A percentile compares a stretch with the other conserved stretches of the same genome.
These are phyloP conservation scores for Drosophila rubida DNA, from an alignment of 2,888 invertebrate species.

Conservation along the genomic window DNA sequence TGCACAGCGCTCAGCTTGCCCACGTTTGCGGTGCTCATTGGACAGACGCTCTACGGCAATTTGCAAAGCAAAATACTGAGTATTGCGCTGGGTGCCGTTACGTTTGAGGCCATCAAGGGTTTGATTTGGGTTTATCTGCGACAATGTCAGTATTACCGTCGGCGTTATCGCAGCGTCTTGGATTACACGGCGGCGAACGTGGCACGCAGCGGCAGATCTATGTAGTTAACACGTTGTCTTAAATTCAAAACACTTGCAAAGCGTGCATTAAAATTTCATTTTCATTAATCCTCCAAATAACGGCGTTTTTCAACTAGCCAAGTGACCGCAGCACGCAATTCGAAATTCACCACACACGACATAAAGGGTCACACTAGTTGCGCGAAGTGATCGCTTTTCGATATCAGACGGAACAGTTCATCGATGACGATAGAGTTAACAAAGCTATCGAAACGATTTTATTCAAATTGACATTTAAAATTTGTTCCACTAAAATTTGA, in stretches of 20 bases:
- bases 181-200: slow-evolving; percentile 35
- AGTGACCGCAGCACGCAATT: not conserved
- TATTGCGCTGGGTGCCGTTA: slow-evolving; percentile 58
- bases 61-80: slow-evolving; percentile 27
- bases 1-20: slow-evolving; percentile 58
- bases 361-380: not conserved
- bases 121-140: slow-evolving; percentile 50
- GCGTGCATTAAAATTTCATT: not conserved
- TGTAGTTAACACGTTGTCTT: not conserved
- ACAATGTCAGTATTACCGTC: slow-evolving; percentile 44
- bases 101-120: slow-evolving; percentile 57
- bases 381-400: not conserved
- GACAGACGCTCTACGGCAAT: slow-evolving; percentile 38
- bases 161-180: slow-evolving; percentile 40
- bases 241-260: not conserved
- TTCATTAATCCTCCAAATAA: not conserved
- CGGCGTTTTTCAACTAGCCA: not conserved
- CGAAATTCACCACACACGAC: too few species aligned
- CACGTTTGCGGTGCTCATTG: slow-evolving; percentile 50
- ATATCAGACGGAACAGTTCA: not conserved
- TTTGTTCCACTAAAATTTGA: not conserved
- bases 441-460: not conserved
- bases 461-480: not conserved
- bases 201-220: not conserved
- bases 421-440: not conserved